A percentile compares a stretch with the other conserved stretches of the same genome.
Evolutionary conservation across 2,113 vertebrate genomes (phyloP).

Genomic region (Rhombomys opimus): DNA sequence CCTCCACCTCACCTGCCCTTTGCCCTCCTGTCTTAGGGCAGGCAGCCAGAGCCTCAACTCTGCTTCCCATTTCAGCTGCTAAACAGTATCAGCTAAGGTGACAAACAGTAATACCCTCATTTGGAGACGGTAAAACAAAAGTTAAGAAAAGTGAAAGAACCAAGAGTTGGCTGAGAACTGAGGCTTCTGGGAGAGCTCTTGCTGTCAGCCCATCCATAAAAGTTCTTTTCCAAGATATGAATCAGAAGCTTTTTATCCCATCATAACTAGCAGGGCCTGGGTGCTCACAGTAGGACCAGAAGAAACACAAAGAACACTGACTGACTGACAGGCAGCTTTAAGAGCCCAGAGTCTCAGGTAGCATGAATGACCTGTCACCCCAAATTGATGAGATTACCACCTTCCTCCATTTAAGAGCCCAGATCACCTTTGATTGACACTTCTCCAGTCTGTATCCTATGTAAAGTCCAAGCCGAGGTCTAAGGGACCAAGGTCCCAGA

Average conservation of each 20-base stretch:
- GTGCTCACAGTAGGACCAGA: not conserved
- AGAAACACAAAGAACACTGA: not conserved
- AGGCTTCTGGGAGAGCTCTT: not conserved
- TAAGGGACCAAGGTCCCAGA: not conserved
- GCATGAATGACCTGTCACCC: not conserved
- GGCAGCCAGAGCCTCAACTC: not conserved
- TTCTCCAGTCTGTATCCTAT: not conserved
- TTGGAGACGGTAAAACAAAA: not conserved
- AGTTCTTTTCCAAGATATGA: not conserved
- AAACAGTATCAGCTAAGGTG: not conserved
- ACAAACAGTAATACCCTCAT: not conserved
- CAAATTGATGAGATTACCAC: not conserved
- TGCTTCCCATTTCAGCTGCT: conserved; percentile 55
- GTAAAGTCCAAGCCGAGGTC: not conserved
- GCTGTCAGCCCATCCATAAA: not conserved
- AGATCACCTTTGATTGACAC: conserved; percentile 20
- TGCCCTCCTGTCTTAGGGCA: conserved; percentile 74
- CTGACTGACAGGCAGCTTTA: not conserved
- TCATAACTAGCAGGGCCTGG: not conserved
- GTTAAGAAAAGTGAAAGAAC: not conserved
- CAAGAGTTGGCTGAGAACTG: not conserved
- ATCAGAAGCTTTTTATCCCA: not conserved
- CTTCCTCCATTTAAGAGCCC: not conserved
- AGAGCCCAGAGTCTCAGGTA: not conserved
- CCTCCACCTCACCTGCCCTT: conserved; percentile 82